Evolutionary conservation across 2,113 vertebrate genomes (phyloP), one percentile per base, ranked within the genome.

Genomic region (Phylloscopus whistleri): DNA sequence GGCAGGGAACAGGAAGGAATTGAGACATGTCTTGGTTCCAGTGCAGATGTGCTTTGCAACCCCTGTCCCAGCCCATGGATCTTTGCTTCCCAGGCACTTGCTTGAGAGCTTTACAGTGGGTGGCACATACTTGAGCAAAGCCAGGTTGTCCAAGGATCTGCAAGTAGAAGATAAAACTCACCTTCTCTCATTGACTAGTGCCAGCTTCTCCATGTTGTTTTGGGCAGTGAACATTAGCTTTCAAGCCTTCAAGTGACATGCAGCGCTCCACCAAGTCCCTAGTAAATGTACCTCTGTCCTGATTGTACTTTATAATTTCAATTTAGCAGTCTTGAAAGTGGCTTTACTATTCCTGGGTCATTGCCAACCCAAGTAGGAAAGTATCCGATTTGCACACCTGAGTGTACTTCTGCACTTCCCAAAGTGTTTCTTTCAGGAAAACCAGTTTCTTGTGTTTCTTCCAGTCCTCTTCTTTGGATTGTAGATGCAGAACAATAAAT

Each of bases 11-110:
- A 49, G 62, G 27, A 79, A 56, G 41, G 16, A 87, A n/a, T 12
- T 0, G 0, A 75, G 83, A 72, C 8, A 1, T 24, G 5, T 44
- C 39, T 44, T 58, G 18, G 3, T 72, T 68, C 41, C n/a, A 20
- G 3, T 46, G 79, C 62, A 62, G 41, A 21, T 66, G 11, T 84
- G 5, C 62, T 86, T 76, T 60, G 24, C 26, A 76, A 13, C 4
- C 20, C 5, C 43, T 82, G 13, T 39, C 56, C 19, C 53, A 91
- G 49, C 4, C 14, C 0, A 0, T 37, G 37, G 30, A 37, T 56
- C 73, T 90, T 86, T 88, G 28, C 52, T 83, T 37, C 35, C 26
- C 35, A 55, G n/a, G 33, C 16, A 11, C 23, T 55, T 55, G 20
- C 35, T 83, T 86, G 84, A 76, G 49, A 59, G 30, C 23, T 86